A percentile compares a stretch with the other conserved stretches of the same genome.
Conservation (phyloP, 2,888 invertebrate species). For the Heliconius ethilla region DNA sequence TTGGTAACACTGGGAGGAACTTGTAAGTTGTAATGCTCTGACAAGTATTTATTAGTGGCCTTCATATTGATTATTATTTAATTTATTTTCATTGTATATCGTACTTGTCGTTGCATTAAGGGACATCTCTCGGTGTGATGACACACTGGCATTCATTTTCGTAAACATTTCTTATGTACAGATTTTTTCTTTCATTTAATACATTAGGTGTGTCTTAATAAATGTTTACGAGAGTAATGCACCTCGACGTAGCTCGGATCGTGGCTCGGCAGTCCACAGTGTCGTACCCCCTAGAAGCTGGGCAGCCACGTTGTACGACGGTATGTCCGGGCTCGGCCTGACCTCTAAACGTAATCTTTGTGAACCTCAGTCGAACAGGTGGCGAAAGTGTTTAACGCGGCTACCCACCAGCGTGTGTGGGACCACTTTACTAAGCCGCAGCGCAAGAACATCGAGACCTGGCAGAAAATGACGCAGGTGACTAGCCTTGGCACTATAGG, state of each 20-base stretch:
- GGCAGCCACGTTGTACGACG: slow-evolving; percentile 62
- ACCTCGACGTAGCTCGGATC: slow-evolving; percentile 25
- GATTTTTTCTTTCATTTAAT: neutral
- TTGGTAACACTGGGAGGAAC: slow-evolving; percentile 32
- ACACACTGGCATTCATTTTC: slow-evolving; percentile 48
- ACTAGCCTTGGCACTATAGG: slow-evolving; percentile 39
- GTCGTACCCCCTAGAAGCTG: slow-evolving; percentile 50
- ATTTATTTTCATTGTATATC: neutral
- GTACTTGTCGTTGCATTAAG: slow-evolving; percentile 33
- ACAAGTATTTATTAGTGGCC: slow-evolving; percentile 51
- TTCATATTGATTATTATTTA: neutral
- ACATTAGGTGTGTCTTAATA: neutral
- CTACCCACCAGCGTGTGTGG: slow-evolving; percentile 99
- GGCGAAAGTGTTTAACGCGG: slow-evolving; percentile 97
- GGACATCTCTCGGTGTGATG: slow-evolving; percentile 48
- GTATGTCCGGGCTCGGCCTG: slow-evolving; percentile 66
- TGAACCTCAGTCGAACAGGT: slow-evolving; percentile 96
- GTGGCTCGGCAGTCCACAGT: slow-evolving; percentile 31
- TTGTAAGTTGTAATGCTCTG: slow-evolving; percentile 61
- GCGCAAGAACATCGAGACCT: slow-evolving; percentile 98
- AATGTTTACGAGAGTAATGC: slow-evolving; percentile 16
- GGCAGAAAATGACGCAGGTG: slow-evolving; percentile 98
- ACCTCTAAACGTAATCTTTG: slow-evolving; percentile 72
- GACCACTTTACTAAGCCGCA: slow-evolving; percentile 99
- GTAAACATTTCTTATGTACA: neutral